Base-by-base conservation (phyloP, 2,797 vertebrate genomes). In the Chelidonichthys spinosus region DNA sequence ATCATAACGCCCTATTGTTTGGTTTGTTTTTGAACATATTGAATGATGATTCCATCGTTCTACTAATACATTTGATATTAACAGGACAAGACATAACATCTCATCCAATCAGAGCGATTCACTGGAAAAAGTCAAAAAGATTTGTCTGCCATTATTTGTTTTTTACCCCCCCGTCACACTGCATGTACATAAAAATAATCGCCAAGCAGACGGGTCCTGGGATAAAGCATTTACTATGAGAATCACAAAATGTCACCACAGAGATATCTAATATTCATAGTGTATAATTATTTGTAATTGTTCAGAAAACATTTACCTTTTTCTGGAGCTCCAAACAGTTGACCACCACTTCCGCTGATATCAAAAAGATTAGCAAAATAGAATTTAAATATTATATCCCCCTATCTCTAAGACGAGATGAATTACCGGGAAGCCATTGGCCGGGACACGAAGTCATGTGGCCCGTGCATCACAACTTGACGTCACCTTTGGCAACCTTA, bases 371-470 rank as follows among this genome's bases (percentile, higher is more conserved):
- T 53, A 88, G 86, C 91, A 93, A 94, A 94, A 89, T 72, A 63
- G 67, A 77, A 66, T 84, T 85, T 77, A 93, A 90, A 90, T 92
- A 89, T 92, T 89, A 74, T 63, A 77, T 52, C 69, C 75, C 66
- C 35, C 33, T 72, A 76, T 79, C 76, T 76, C 56, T 74, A 79
- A 78, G 83, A 85, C 76, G 46, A 71, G 75, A 82, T 87, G 85
- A 86, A 88, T 91, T 89, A 89, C 87, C 66, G 75, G 83, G 89
- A 67, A 90, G 89, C 90, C 91, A 96, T 96, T 97, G 96, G 97
- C 86, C 93, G 87, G 85, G 84, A 85, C 84, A 90, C 56, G 81
- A 74, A 87, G 92, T 95, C 96, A 96, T 87, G 94, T 96, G 96
- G 92, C 86, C 78, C 0, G 39, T 84, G 86, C 93, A 87, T 92